phyloP scores from a whole-genome alignment of 92 coral and sea anemone genomes.

The Palythoa heliodiscus region DNA sequence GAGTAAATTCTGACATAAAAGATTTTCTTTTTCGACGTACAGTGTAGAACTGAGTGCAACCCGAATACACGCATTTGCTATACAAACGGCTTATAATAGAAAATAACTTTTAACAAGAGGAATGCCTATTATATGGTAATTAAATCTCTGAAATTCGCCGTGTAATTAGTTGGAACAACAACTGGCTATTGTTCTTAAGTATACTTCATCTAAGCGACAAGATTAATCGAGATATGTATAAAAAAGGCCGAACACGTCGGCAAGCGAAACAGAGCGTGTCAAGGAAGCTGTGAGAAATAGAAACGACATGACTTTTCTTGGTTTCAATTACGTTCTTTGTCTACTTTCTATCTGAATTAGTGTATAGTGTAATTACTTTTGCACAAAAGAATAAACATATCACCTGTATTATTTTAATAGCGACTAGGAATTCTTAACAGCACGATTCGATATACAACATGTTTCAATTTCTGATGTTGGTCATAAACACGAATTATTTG shows the following conservation, averaged over 20 bases:
- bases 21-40: too few species aligned
- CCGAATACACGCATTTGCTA: conserved; percentile 10
- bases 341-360: conserved; percentile 11
- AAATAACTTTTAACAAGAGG: conserved; percentile 13
- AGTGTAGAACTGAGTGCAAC: not conserved
- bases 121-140: conserved; percentile 44
- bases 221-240: not conserved
- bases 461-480: not conserved
- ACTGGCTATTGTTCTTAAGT: conserved; percentile 12
- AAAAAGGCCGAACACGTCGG: conserved; percentile 24
- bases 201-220: conserved; percentile 9
- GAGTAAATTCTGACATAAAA: not conserved
- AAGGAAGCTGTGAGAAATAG: conserved; percentile 15
- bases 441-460: not conserved
- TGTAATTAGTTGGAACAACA: conserved; percentile 40
- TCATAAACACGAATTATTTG: not conserved
- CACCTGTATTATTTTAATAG: not conserved
- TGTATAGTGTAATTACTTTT: conserved; percentile 9
- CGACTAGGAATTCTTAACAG: not conserved
- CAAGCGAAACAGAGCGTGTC: conserved; percentile 13
- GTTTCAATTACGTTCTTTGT: conserved; percentile 13
- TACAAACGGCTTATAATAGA: conserved; percentile 10
- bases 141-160: conserved; percentile 28
- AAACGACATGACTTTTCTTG: not conserved
- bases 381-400: conserved; percentile 4